phyloP scores from a whole-genome alignment of 1,140 invertebrate genomes.

The Zaprionus taronus region DNA sequence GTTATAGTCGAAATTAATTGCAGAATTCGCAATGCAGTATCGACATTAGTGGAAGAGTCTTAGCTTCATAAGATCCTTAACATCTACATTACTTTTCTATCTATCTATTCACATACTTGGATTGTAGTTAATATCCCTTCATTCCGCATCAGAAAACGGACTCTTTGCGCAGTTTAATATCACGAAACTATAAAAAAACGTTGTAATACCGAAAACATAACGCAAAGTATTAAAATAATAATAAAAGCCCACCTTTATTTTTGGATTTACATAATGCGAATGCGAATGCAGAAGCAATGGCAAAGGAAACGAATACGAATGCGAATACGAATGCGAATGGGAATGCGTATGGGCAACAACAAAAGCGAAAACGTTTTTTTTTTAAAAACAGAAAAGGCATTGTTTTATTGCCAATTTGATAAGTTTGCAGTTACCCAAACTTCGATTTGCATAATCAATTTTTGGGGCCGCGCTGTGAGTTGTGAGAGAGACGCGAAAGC shows the following conservation, averaged over 20 bases:
- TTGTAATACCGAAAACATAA: background rate
- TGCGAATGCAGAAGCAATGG: background rate
- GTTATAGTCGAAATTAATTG: too few relatives aligned
- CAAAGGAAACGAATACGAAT: conserved; percentile 12
- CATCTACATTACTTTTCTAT: too few relatives aligned
- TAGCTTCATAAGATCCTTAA: too few relatives aligned
- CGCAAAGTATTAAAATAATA: conserved; percentile 21
- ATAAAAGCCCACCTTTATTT: conserved; percentile 8
- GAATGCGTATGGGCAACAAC: background rate
- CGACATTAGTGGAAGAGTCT: too few relatives aligned
- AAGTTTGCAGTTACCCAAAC: conserved; percentile 53
- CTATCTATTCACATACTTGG: too few relatives aligned
- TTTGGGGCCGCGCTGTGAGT: background rate
- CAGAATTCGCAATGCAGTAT: too few relatives aligned
- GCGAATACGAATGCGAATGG: background rate
- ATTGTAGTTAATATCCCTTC: too few relatives aligned
- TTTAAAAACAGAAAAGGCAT: conserved; percentile 42
- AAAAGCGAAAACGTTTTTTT: conserved; percentile 9
- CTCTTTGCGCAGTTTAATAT: background rate
- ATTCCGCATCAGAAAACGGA: background rate
- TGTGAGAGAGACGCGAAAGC: conserved; percentile 21
- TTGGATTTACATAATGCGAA: conserved; percentile 38
- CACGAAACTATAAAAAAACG: background rate
- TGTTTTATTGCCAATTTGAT: conserved; percentile 61
- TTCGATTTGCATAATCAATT: conserved; percentile 63